Base-by-base conservation (phyloP, 2,888 invertebrate genomes). In the Ellobium chinense region DNA sequence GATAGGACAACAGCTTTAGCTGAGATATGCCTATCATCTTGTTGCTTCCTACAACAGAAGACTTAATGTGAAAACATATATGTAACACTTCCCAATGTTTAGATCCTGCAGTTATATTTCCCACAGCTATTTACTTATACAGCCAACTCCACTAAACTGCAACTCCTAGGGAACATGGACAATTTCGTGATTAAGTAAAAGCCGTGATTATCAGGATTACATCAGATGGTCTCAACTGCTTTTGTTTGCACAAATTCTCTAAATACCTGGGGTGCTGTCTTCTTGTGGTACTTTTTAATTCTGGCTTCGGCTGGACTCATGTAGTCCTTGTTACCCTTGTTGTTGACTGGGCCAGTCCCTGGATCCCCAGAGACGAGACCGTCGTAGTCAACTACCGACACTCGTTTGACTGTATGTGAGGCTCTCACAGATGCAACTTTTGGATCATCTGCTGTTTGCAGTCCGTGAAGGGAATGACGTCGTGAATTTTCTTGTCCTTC, bases 391-490 rank as follows among this genome's bases (percentile, higher is more conserved):
- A 89, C 83, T 85, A 88, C 88, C 0, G 90, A 89, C 29, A 91
- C 87, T 18, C 90, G 85, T 82, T 90, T 90, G 37, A 90, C 86
- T 68, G 90, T 87, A 83, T 91, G 97, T 56, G 98, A 95, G 85
- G 97, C 96, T 86, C 97, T 95, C 88, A 98, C 97, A 82, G 98
- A 98, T 7, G 98, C 98, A 56, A 97, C 97, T 91, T 97, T 95
- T 69, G 84, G 89, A 66, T 91, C 89, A 27, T 86, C 84, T 62
- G 85, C 81, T 5, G 84, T 76, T 12, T 81, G 79, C 37, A 80
- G 62, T 27, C 56, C 75, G 31, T 81, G 78, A 58, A 81, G 31
- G 24, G 85, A 81, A 62, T 78, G 83, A 4, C 80, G 82, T 62
- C 80, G 80, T 18, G 58, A 76, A 9, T 68, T 73, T 18, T 73